Evolutionary conservation across 2,797 vertebrate genomes (phyloP), one percentile per base, ranked within the genome.

Genomic region (Florisuga fusca): DNA sequence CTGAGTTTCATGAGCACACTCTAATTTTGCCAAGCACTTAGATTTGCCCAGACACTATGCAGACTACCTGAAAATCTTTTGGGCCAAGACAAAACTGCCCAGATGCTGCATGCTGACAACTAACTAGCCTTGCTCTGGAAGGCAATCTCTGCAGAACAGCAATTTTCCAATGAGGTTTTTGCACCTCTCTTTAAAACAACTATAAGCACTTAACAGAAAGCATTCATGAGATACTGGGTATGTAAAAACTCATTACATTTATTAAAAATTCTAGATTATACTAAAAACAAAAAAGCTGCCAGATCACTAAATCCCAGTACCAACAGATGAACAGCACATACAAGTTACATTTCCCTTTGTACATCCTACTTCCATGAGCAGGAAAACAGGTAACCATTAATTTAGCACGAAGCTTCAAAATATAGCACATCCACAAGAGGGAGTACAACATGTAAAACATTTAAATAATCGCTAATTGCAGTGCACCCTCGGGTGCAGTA

Each of bases 31-130:
- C 57, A 78, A 77, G 62, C 68, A 48, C 57, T 80, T 5, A 34
- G 17, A 54, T 41, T 54, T 0, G 1, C 0, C 0, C 46, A 71
- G 61, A 15, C 58, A 27, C 48, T 68, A 89, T 19, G 69, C 25
- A 23, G 72, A 75, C 59, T 12, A 66, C 2, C 13, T 0, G 1
- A 78, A 90, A 63, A 55, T 6, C 22, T 77, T 79, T 33, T 31
- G 26, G 13, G 43, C 16, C 29, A 77, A 89, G 64, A 68, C 13
- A 74, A 85, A 84, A 53, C 1, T 33, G 46, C 72, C 21, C 29
- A 64, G 53, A 63, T 34, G 33, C 58, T 51, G 20, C 7, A 20
- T 2, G 22, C 72, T 33, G n/a, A 67, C 45, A 77, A 20, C 75
- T 85, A 31, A 59, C 10, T 9, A 80, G 19, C 13, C 57, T 46